phyloP scores from a whole-genome alignment of 2,113 vertebrate species.

The Zosterops lateralis region DNA sequence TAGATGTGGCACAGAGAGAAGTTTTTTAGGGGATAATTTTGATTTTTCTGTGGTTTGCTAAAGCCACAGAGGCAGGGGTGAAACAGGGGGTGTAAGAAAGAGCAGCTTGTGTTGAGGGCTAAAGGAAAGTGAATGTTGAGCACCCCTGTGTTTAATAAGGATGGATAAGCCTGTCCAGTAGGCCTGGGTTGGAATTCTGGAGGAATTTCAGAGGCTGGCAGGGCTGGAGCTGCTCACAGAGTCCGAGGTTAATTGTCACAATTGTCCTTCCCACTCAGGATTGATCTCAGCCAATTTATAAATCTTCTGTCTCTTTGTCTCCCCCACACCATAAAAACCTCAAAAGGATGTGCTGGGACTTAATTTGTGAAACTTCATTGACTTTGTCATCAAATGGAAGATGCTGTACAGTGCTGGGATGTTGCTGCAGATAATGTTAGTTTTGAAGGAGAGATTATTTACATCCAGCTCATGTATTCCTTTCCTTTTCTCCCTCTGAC shows the following conservation, averaged over 20 bases:
- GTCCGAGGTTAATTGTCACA: not conserved
- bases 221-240: not conserved
- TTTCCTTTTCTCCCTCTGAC: not conserved
- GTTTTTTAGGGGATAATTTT: not conserved
- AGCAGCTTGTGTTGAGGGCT: not conserved
- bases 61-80: not conserved
- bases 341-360: not conserved
- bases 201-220: not conserved
- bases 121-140: not conserved
- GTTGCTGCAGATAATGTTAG: not conserved
- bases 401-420: not conserved
- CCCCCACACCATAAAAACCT: not conserved
- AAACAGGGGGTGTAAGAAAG: not conserved
- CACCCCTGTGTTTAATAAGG: rapidly evolving
- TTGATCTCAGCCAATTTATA: not conserved
- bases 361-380: not conserved
- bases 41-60: not conserved
- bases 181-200: rapidly evolving
- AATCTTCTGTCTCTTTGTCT: not conserved
- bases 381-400: not conserved
- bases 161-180: not conserved
- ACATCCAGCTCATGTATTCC: not conserved
- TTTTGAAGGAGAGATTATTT: not conserved
- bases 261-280: not conserved
- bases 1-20: not conserved